Conservation (phyloP, 2,797 vertebrate species). For the Saxicola maurus region DNA sequence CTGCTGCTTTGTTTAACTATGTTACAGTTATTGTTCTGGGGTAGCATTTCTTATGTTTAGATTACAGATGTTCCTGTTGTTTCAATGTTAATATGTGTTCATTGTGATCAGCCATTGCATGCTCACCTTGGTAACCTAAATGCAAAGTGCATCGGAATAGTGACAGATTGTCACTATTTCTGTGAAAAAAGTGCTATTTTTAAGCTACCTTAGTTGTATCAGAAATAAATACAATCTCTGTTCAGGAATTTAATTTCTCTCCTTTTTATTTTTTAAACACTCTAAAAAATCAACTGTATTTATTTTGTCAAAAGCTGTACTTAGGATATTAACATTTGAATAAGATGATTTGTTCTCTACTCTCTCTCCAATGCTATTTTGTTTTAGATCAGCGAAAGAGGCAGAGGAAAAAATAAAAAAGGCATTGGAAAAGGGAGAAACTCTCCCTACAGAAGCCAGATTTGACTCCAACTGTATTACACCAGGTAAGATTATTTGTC, state of each 20-base stretch:
- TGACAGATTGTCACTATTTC: not conserved
- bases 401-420: constrained; percentile 98
- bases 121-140: not conserved
- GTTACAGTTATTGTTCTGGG: not conserved
- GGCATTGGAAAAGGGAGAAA: constrained; percentile 95
- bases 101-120: not conserved
- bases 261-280: not conserved
- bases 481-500: constrained; percentile 78
- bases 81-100: not conserved
- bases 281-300: not conserved
- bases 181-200: not conserved
- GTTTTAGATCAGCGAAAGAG: constrained; percentile 92
- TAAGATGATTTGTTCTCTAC: not conserved
- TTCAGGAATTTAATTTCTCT: not conserved
- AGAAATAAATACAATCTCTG: not conserved
- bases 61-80: not conserved
- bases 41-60: not conserved
- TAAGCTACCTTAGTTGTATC: not conserved
- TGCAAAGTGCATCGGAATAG: not conserved
- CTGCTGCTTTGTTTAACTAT: not conserved
- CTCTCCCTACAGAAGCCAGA: constrained; percentile 90
- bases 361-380: not conserved
- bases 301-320: not conserved
- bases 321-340: not conserved
- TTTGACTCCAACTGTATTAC: constrained; percentile 99